Conservation (phyloP, 2,888 invertebrate species). For the Himalopsyche kuldschensis region DNA sequence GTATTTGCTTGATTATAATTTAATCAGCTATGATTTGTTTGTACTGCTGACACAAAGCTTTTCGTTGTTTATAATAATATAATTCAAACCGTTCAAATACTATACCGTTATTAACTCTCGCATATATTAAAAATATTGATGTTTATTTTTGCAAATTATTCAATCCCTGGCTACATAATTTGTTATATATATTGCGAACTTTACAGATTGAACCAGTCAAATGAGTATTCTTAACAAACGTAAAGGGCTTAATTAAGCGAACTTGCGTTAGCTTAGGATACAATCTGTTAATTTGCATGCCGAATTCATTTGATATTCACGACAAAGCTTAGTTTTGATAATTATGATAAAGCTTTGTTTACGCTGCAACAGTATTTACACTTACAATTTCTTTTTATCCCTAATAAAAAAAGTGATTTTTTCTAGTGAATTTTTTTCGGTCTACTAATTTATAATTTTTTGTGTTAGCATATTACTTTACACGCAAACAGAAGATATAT, state of each 20-base stretch:
- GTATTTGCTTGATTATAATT: too few relatives aligned
- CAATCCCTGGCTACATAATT: background rate
- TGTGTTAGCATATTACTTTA: too few relatives aligned
- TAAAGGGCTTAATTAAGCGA: background rate
- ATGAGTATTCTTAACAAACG: background rate
- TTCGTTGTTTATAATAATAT: too few relatives aligned
- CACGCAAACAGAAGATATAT: too few relatives aligned
- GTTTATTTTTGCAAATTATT: background rate
- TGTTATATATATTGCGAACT: background rate
- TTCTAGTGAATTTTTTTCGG: too few relatives aligned
- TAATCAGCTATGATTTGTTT: too few relatives aligned
- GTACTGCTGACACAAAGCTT: too few relatives aligned
- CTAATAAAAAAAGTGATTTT: too few relatives aligned
- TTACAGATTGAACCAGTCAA: background rate
- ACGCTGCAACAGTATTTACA: background rate
- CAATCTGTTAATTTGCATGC: background rate
- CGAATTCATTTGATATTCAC: background rate
- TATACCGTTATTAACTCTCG: too few relatives aligned
- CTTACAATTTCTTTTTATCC: background rate
- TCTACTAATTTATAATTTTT: too few relatives aligned
- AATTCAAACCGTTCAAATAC: too few relatives aligned
- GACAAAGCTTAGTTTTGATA: background rate
- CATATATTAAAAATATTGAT: background rate
- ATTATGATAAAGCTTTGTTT: background rate
- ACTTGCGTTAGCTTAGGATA: background rate